These are phyloP conservation scores for Dasysyrphus albostriatus DNA, from an alignment of 2,888 invertebrate species.

Conservation along the genomic window DNA sequence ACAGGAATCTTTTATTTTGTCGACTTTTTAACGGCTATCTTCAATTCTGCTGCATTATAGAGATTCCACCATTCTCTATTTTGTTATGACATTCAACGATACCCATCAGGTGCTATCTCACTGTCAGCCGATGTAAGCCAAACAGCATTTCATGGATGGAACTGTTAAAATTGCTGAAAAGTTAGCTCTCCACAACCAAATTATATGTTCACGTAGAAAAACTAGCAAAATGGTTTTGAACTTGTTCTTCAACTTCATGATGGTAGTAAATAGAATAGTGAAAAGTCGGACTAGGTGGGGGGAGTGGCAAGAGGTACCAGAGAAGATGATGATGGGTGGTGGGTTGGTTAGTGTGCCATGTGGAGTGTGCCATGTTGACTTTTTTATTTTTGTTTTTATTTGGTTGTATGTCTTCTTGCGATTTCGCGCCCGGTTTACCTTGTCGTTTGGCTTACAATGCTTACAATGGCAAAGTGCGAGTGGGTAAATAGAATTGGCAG, in stretches of 20 bases:
- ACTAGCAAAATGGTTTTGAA: slow-evolving; percentile 62
- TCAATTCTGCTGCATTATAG: not conserved
- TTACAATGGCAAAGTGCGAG: slow-evolving; percentile 53
- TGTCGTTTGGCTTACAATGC: slow-evolving; percentile 55
- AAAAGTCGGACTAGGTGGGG: not conserved
- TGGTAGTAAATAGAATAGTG: not conserved
- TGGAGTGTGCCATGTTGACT: slow-evolving; percentile 70
- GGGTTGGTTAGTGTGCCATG: slow-evolving; percentile 68
- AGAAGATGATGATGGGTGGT: slow-evolving; percentile 55
- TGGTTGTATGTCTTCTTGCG: slow-evolving; percentile 61
- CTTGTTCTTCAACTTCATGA: slow-evolving; percentile 71
- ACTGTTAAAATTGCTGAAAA: slow-evolving; percentile 67
- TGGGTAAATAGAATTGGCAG: slow-evolving; percentile 60
- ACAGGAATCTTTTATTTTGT: slow-evolving; percentile 15
- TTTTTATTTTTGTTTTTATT: slow-evolving; percentile 31
- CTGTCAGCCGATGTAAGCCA: slow-evolving; percentile 41
- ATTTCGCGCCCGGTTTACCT: slow-evolving; percentile 73
- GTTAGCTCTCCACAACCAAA: slow-evolving; percentile 63
- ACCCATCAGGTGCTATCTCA: slow-evolving; percentile 31
- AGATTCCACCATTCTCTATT: slow-evolving; percentile 29
- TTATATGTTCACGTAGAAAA: slow-evolving; percentile 39
- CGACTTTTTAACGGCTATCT: slow-evolving; percentile 8
- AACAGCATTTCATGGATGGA: slow-evolving; percentile 47
- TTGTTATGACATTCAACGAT: slow-evolving; percentile 44
- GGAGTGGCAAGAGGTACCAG: too few relatives aligned